phyloP scores from a whole-genome alignment of 2,888 invertebrate species.

The Agonopterix heracliana region DNA sequence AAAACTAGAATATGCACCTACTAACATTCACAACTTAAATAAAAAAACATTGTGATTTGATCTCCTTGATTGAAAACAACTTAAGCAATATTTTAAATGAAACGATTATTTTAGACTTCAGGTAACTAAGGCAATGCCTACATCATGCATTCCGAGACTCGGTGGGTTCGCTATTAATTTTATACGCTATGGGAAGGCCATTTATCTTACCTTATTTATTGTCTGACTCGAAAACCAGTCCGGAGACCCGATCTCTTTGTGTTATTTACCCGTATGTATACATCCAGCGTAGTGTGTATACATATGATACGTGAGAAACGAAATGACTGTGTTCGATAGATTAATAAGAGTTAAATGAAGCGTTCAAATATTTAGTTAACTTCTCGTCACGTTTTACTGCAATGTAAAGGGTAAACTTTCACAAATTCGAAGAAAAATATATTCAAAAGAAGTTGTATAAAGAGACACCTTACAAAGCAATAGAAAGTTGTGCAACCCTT shows the following conservation, averaged over 20 bases:
- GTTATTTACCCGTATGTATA: slow-evolving; percentile 51
- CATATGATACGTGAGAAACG: slow-evolving; percentile 35
- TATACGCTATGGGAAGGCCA: slow-evolving; percentile 68
- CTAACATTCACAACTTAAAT: too few species aligned
- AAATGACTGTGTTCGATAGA: slow-evolving; percentile 17
- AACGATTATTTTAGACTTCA: slow-evolving; percentile 43
- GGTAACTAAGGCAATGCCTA: slow-evolving; percentile 45
- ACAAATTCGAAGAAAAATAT: slow-evolving; percentile 56
- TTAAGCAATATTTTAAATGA: slow-evolving; percentile 19
- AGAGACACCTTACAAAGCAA: slow-evolving; percentile 66
- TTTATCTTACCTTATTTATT: slow-evolving; percentile 75
- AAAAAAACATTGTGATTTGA: too few species aligned
- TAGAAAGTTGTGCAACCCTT: slow-evolving; percentile 76
- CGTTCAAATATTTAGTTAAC: slow-evolving; percentile 24
- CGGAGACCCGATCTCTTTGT: slow-evolving; percentile 48
- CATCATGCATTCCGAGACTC: slow-evolving; percentile 55
- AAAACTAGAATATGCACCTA: too few species aligned
- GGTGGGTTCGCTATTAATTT: slow-evolving; percentile 69
- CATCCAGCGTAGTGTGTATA: slow-evolving; percentile 21
- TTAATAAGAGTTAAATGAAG: slow-evolving; percentile 41
- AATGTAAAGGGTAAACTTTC: slow-evolving; percentile 58
- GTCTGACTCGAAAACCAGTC: slow-evolving; percentile 67
- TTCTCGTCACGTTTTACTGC: slow-evolving; percentile 24
- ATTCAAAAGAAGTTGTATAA: slow-evolving; percentile 32
- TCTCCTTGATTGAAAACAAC: too few species aligned